Evolutionary conservation across 2,888 invertebrate species (phyloP).

Genomic region (Hypomecis punctinalis): DNA sequence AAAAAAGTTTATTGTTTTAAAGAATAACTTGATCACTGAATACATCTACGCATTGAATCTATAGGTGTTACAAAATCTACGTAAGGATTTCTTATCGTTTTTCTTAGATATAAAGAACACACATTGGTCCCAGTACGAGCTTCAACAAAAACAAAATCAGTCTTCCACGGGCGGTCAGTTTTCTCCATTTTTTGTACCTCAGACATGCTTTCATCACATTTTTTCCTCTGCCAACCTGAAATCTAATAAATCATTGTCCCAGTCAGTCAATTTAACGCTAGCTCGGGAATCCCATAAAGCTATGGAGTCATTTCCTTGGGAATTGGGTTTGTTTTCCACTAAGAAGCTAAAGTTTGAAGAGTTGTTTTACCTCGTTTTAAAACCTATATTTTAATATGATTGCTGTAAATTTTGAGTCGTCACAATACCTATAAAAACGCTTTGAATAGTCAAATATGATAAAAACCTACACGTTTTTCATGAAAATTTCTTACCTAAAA

Average conservation of each 20-base stretch:
- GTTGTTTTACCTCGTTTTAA: too few species aligned
- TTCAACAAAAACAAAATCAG: conserved; percentile 4
- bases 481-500: too few species aligned
- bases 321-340: not conserved
- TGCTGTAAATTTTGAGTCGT: too few species aligned
- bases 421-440: too few species aligned
- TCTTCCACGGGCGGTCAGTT: conserved; percentile 2
- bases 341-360: not conserved
- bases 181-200: conserved; percentile 12
- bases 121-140: not conserved
- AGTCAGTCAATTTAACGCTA: conserved; percentile 52
- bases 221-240: conserved; percentile 22
- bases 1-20: too few species aligned
- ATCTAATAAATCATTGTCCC: conserved; percentile 43
- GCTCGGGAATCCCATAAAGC: conserved; percentile 44
- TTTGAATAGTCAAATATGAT: too few species aligned
- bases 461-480: too few species aligned
- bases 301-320: conserved; percentile 44
- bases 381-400: too few species aligned
- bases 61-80: too few species aligned
- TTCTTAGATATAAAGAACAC: not conserved
- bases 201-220: conserved; percentile 24
- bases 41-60: too few species aligned
- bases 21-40: too few species aligned
- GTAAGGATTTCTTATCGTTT: too few species aligned